Percentiles rank a stretch among this genome's conserved stretches.
Evolutionary conservation across 2,113 vertebrate species (phyloP).

Genomic region (Sprattus sprattus): DNA sequence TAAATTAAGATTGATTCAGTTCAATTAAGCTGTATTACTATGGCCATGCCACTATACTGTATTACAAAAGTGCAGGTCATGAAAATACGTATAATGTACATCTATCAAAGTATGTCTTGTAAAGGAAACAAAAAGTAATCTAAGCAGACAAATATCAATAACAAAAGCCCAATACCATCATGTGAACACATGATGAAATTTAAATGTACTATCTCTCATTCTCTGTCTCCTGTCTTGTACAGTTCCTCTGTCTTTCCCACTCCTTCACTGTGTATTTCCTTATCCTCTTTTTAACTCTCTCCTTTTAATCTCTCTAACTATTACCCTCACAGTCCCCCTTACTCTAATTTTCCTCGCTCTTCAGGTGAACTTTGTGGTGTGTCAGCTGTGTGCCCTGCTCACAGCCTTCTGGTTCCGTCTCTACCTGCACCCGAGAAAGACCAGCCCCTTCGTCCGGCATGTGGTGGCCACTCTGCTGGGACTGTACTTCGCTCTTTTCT

Average conservation of each 20-base stretch:
- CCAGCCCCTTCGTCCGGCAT: conserved; percentile 84
- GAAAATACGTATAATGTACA: neutral
- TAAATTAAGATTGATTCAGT: neutral
- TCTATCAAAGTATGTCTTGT: neutral
- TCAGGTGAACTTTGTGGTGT: conserved; percentile 91
- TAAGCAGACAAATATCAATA: neutral
- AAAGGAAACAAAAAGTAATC: neutral
- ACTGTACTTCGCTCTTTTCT: conserved; percentile 89
- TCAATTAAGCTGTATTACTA: neutral
- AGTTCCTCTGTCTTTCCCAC: neutral
- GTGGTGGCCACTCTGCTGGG: conserved; percentile 85
- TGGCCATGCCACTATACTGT: neutral
- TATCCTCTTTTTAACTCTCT: neutral
- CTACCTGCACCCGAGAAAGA: conserved; percentile 85
- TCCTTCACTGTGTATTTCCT: neutral
- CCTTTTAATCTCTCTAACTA: neutral
- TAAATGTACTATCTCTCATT: too few species aligned
- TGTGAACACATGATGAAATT: neutral
- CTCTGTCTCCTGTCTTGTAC: neutral
- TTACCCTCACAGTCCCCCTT: neutral
- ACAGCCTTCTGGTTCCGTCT: conserved; percentile 85
- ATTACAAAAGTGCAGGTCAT: neutral
- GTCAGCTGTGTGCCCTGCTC: conserved; percentile 87
- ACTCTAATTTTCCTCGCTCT: neutral
- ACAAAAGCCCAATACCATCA: neutral